Base-by-base conservation (phyloP, 2,888 invertebrate species). In the Thysanoteuthis rhombus region DNA sequence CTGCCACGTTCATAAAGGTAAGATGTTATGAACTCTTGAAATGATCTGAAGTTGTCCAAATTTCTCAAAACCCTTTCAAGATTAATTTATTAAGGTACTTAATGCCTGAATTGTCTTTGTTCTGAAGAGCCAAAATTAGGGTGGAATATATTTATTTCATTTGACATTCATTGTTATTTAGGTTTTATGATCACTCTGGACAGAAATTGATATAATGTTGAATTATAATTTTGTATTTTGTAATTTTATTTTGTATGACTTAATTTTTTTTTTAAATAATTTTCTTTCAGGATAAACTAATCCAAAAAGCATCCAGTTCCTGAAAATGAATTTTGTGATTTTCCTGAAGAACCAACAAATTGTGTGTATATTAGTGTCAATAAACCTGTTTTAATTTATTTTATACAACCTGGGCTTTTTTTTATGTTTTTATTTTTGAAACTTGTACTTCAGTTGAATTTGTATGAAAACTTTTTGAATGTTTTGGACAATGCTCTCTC, bases 1-100 rank as follows among this genome's bases (percentile, higher is more conserved):
- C 96, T 28, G 39, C 96, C 45, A 94, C 94, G 92, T 95, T 95
- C 94, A 89, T 96, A 10, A 96, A 96, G 95, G 96, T 96, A 93
- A 90, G 75, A 75, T 8, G 1, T 75, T n/a, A 75, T n/a, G 19
- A 58, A 58, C 3, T 75, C 32, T 75, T 75, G n/a, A 36, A 36
- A 75, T n/a, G 36, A n/a, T 75, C 75, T 36, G 28, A 5, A 25
- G 25, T 32, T 32, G 58, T 28, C 32, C 32, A 8, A 8, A 58
- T 0, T 58, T 1, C 32, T 58, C n/a, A n/a, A n/a, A n/a, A n/a
- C n/a, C n/a, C n/a, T n/a, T n/a, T n/a, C n/a, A n/a, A n/a, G n/a
- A n/a, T n/a, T n/a, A n/a, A n/a, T n/a, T n/a, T n/a, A n/a, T n/a
- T n/a, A n/a, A n/a, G n/a, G n/a, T n/a, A n/a, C n/a, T n/a, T n/a